Conservation (phyloP, 35 echinoderm and acorn worm species). For the Ophiothrix spiculata region DNA sequence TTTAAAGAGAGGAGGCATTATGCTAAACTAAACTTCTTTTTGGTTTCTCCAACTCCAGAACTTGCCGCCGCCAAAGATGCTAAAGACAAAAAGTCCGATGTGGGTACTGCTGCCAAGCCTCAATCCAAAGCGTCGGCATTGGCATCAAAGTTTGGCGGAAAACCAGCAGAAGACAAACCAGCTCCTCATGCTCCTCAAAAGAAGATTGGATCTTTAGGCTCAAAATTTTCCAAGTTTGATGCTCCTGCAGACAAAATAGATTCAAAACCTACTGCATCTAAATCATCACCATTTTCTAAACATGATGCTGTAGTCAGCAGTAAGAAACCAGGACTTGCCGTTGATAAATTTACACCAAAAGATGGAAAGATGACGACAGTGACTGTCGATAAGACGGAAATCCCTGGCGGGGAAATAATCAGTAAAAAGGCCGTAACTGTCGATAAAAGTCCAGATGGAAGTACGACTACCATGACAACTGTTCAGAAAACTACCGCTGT, state of each 20-base stretch:
- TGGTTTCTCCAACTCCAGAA: not conserved
- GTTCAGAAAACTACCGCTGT: not conserved
- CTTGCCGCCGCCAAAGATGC: not conserved
- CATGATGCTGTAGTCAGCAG: not conserved
- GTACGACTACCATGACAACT: not conserved
- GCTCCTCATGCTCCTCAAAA: not conserved
- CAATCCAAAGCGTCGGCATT: not conserved
- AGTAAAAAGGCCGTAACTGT: not conserved
- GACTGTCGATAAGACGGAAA: not conserved
- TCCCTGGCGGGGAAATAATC: not conserved
- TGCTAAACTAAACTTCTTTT: too few relatives aligned
- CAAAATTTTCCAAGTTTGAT: not conserved
- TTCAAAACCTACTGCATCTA: not conserved
- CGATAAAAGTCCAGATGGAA: not conserved
- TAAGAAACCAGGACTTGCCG: not conserved
- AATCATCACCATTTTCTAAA: not conserved
- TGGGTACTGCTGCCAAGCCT: not conserved
- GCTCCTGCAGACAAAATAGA: too few relatives aligned
- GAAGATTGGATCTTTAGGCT: not conserved
- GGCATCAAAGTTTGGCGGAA: not conserved
- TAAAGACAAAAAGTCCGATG: too few relatives aligned
- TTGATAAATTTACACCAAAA: not conserved
- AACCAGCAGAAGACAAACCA: not conserved
- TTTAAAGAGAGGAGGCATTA: too few relatives aligned
- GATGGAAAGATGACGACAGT: not conserved